A percentile compares a stretch with the other conserved stretches of the same genome.
Conservation (phyloP, 2,888 invertebrate genomes). For the Entomobrya multifasciata region DNA sequence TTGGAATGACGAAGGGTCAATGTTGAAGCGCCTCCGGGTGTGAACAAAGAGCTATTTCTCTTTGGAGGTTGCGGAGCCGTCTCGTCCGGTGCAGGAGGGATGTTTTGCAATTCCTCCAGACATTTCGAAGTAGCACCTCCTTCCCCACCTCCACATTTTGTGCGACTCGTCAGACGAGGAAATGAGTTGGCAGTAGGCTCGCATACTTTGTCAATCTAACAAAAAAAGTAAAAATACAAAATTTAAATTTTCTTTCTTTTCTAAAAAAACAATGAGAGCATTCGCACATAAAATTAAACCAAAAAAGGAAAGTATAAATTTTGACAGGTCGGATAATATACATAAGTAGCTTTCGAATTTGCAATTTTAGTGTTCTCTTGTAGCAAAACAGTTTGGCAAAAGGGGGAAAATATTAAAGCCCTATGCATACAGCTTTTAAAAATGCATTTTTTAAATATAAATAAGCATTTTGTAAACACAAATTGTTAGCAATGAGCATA, state of each 20-base stretch:
- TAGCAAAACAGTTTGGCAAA: not conserved
- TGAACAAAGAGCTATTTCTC: conserved; percentile 72
- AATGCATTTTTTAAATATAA: too few relatives aligned
- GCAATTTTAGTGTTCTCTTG: conserved; percentile 1
- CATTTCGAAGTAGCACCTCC: conserved; percentile 13
- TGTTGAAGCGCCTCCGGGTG: conserved; percentile 62
- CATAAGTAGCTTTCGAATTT: conserved; percentile 26
- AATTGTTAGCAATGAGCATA: conserved; percentile 13
- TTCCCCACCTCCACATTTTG: conserved; percentile 39
- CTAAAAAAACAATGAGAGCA: not conserved
- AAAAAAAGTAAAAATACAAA: conserved; percentile 5
- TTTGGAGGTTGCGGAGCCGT: conserved; percentile 75
- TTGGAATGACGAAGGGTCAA: conserved; percentile 65
- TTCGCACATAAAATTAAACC: not conserved
- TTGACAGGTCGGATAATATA: not conserved
- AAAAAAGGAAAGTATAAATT: conserved; percentile 5
- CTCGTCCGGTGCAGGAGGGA: conserved; percentile 43
- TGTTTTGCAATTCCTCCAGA: conserved; percentile 53
- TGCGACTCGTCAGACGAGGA: conserved; percentile 52
- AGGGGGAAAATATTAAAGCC: not conserved
- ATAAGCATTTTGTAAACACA: conserved; percentile 32
- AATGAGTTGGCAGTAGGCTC: conserved; percentile 53
- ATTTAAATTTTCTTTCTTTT: not conserved
- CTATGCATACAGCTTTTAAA: not conserved
- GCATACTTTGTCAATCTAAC: conserved; percentile 64